Evolutionary conservation across 2,888 invertebrate genomes (phyloP), one percentile per base, ranked within the genome.

Genomic region (Quadroppia sp.): DNA sequence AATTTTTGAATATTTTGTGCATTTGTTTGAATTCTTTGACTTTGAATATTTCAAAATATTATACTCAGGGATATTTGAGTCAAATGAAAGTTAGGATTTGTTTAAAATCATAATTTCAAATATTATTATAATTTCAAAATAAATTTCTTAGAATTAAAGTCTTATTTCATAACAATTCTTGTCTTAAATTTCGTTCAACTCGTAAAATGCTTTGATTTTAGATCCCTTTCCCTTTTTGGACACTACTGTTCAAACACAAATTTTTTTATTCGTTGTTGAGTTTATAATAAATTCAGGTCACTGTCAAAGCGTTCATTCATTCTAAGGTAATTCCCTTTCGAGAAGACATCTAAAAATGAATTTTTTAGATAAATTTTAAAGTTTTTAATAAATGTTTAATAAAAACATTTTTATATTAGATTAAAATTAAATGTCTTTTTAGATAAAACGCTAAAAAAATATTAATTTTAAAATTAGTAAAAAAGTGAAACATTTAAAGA

Each of bases 271-370:
- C n/a, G n/a, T n/a, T n/a, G n/a, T n/a, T 50, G 50, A 50, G 20
- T 50, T n/a, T 50, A 50, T 50, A 50, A 50, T 50, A 20, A 50
- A 50, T 50, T 50, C 50, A 50, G 50, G 50, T 50, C 20, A 50
- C 50, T 50, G 50, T 50, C 50, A 50, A 50, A 50, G 7, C 6
- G 6, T 17, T 20, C 20, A 7, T 20, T 50, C 6, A n/a, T 50
- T 1, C 20, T 6, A 4, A n/a, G 50, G 50, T 50, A 50, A 50
- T 50, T 50, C 50, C 50, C 50, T 17, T n/a, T 45, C 15, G 17
- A 45, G 45, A 45, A 2, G 50, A n/a, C 50, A 20, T 50, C 50
- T 50, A 50, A 50, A 50, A 50, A 45, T 17, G 15, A 45, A 17
- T 45, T 45, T 13, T n/a, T n/a, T 50, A 50, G 20, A 50, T 50